A percentile compares a stretch with the other conserved stretches of the same genome.
These are phyloP conservation scores for Cyphomyrus discorhynchus DNA, from an alignment of 2,113 vertebrate genomes.

Conservation along the genomic window DNA sequence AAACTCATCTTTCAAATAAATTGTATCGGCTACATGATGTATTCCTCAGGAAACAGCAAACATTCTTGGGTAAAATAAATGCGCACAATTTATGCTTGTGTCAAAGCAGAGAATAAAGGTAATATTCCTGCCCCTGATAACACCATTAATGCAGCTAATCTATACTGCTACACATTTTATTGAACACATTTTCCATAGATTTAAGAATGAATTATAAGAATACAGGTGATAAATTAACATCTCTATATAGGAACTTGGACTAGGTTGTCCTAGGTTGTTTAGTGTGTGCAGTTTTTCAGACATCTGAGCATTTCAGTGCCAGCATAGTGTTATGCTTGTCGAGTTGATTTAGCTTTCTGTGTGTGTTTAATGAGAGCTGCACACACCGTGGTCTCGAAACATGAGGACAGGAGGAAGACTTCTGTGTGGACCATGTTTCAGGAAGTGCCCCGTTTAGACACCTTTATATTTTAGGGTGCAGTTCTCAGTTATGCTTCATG, in stretches of 20 bases:
- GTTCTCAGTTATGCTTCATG: not conserved
- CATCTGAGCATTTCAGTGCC: not conserved
- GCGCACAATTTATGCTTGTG: constrained; percentile 49
- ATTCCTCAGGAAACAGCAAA: constrained; percentile 60
- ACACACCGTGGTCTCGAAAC: not conserved
- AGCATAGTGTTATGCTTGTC: not conserved
- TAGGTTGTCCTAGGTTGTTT: not conserved
- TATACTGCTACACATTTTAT: not conserved
- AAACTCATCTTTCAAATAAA: constrained; percentile 59
- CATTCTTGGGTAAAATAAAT: constrained; percentile 37
- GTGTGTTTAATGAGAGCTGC: not conserved
- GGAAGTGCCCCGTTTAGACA: not conserved
- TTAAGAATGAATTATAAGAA: not conserved
- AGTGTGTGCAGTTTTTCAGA: not conserved
- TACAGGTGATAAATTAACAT: not conserved
- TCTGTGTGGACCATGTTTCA: not conserved
- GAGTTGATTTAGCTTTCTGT: not conserved
- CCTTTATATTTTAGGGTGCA: constrained; percentile 25
- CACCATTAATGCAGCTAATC: not conserved
- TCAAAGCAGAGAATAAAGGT: not conserved
- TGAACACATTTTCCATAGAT: not conserved
- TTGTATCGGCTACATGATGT: constrained; percentile 46
- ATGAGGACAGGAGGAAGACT: not conserved
- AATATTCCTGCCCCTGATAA: not conserved
- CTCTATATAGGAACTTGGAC: not conserved